phyloP scores from a whole-genome alignment of 1,140 invertebrate species.

The silkworm (Bombyx mori) region DNA sequence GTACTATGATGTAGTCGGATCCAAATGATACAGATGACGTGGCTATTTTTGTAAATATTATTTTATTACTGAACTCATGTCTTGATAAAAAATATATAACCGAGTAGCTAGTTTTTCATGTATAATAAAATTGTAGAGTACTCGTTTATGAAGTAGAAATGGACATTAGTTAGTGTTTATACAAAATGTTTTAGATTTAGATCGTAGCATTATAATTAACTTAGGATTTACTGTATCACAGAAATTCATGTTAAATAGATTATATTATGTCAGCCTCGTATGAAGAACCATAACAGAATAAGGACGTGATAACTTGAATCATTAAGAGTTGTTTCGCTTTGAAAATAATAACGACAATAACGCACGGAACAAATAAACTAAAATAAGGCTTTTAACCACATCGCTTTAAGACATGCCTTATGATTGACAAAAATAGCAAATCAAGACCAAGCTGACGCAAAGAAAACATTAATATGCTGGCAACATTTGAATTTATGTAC shows the following conservation, averaged over 20 bases:
- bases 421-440: too few species aligned
- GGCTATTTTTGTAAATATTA: constrained; percentile 69
- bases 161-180: constrained; percentile 65
- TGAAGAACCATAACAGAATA: too few species aligned
- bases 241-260: constrained; percentile 42
- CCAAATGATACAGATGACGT: constrained; percentile 51
- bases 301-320: too few species aligned
- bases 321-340: too few species aligned
- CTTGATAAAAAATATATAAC: constrained; percentile 53
- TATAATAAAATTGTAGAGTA: constrained; percentile 70
- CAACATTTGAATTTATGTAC: too few species aligned
- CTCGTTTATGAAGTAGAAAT: constrained; percentile 47
- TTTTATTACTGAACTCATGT: constrained; percentile 63
- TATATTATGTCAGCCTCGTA: not conserved
- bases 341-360: too few species aligned
- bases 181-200: constrained; percentile 37
- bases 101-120: constrained; percentile 66
- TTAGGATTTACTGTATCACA: constrained; percentile 58
- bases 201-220: constrained; percentile 45
- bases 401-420: too few species aligned
- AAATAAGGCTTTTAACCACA: too few species aligned
- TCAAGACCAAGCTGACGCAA: too few species aligned
- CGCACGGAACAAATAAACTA: too few species aligned
- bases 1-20: constrained; percentile 43
- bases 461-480: too few species aligned